phyloP scores from a whole-genome alignment of 2,888 invertebrate species.

The Chloromyia formosa region DNA sequence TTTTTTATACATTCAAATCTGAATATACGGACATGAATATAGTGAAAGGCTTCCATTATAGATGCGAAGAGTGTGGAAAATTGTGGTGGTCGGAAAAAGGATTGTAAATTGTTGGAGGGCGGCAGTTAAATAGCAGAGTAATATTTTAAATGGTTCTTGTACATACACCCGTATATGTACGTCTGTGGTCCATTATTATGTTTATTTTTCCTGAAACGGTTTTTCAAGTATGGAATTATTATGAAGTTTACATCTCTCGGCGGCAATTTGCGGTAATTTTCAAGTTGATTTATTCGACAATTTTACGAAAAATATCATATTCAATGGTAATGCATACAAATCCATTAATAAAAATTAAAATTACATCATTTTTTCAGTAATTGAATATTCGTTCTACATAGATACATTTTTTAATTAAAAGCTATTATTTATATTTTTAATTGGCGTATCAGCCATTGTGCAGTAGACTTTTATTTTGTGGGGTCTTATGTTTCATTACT shows the following conservation, averaged over 20 bases:
- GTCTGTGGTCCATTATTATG: not conserved
- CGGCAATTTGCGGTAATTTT: conserved; percentile 3
- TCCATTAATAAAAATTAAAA: not conserved
- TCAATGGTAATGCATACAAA: not conserved
- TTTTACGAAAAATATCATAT: not conserved
- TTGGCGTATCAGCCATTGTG: too few relatives aligned
- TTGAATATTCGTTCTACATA: not conserved
- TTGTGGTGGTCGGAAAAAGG: not conserved
- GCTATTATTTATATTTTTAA: too few relatives aligned
- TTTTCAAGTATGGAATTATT: not conserved
- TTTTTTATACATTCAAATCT: not conserved
- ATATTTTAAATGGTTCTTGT: conserved; percentile 23
- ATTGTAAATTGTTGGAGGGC: not conserved
- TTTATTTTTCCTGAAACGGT: not conserved
- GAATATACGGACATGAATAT: not conserved
- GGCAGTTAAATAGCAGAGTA: not conserved
- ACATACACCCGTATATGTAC: not conserved
- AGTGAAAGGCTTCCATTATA: conserved; percentile 33
- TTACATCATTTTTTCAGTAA: not conserved
- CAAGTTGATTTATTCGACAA: not conserved
- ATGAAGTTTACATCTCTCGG: not conserved
- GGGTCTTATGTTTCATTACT: too few relatives aligned
- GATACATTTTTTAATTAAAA: too few relatives aligned
- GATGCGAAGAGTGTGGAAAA: not conserved
- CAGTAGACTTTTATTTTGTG: too few relatives aligned